Percentiles rank a stretch among this genome's conserved stretches.
These are phyloP conservation scores for Acrocephalus scirpaceus DNA, from an alignment of 2,797 vertebrate species.

Conservation along the genomic window DNA sequence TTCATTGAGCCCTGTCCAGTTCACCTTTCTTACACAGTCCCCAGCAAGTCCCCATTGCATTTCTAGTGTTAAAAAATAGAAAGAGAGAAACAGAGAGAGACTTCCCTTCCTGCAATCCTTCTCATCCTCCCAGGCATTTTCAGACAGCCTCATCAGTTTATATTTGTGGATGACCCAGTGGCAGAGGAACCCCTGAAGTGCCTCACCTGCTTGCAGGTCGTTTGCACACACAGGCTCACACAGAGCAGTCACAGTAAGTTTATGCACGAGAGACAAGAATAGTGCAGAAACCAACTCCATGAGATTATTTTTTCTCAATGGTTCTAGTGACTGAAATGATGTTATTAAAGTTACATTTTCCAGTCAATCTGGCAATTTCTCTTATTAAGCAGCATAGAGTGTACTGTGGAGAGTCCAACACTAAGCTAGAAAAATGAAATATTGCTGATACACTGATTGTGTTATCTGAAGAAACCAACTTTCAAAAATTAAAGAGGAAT, in stretches of 20 bases:
- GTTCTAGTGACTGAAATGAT: conserved; percentile 7
- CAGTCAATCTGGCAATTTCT: conserved; percentile 57
- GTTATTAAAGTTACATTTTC: conserved; percentile 57
- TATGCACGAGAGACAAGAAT: background rate
- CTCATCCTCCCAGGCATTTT: background rate
- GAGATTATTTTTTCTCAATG: conserved; percentile 20
- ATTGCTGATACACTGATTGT: background rate
- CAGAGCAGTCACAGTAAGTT: background rate
- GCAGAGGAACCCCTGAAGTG: background rate
- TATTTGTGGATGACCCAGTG: background rate
- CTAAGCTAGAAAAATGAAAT: conserved; percentile 4
- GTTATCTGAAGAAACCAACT: conserved; percentile 16
- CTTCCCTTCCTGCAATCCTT: background rate
- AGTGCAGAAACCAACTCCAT: background rate
- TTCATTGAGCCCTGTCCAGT: background rate
- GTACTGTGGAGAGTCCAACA: background rate
- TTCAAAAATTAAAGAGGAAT: conserved; percentile 19
- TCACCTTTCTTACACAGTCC: background rate
- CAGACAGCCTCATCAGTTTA: background rate
- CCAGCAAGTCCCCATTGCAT: background rate
- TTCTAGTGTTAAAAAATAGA: background rate
- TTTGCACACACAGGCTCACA: background rate
- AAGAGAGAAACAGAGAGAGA: background rate
- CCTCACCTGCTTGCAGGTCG: background rate
- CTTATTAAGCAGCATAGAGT: background rate